Evolutionary conservation across 2,797 vertebrate genomes (phyloP).

Genomic region (Apogon talboti): DNA sequence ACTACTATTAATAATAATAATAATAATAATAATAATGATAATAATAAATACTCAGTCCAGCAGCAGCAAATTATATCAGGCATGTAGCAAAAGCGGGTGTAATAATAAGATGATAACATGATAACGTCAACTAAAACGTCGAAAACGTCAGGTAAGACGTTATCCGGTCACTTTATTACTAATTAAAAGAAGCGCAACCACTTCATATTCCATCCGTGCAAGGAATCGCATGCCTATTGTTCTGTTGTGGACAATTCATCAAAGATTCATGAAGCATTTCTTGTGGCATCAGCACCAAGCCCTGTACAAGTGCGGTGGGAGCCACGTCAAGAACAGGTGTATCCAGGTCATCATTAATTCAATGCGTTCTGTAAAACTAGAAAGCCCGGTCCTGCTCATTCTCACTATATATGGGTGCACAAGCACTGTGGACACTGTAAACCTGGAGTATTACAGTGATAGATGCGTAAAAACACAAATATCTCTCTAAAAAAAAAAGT

Average conservation of each 20-base stretch:
- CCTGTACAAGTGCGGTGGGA: conserved; percentile 56
- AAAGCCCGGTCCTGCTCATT: conserved; percentile 48
- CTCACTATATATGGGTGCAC: conserved; percentile 43
- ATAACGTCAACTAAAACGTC: conserved; percentile 1
- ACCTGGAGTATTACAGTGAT: conserved; percentile 22
- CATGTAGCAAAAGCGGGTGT: background rate
- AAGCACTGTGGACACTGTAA: conserved; percentile 29
- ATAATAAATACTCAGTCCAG: background rate
- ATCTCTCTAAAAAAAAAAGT: too few relatives aligned
- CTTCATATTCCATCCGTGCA: conserved; percentile 66
- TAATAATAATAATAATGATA: too few relatives aligned
- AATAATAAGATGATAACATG: background rate
- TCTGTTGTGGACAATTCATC: conserved; percentile 60
- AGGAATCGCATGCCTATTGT: conserved; percentile 75
- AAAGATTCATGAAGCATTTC: conserved; percentile 74
- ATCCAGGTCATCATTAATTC: conserved; percentile 79
- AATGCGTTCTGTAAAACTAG: conserved; percentile 71
- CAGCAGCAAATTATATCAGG: background rate
- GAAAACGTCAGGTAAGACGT: conserved; percentile 28
- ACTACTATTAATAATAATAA: too few relatives aligned
- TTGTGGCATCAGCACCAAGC: conserved; percentile 51
- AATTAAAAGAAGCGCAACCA: conserved; percentile 63
- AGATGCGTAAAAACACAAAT: background rate
- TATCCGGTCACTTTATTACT: conserved; percentile 55
- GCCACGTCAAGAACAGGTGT: conserved; percentile 74